Evolutionary conservation across 1,140 invertebrate species (phyloP).

Genomic region (Macrobrachium nipponense): DNA sequence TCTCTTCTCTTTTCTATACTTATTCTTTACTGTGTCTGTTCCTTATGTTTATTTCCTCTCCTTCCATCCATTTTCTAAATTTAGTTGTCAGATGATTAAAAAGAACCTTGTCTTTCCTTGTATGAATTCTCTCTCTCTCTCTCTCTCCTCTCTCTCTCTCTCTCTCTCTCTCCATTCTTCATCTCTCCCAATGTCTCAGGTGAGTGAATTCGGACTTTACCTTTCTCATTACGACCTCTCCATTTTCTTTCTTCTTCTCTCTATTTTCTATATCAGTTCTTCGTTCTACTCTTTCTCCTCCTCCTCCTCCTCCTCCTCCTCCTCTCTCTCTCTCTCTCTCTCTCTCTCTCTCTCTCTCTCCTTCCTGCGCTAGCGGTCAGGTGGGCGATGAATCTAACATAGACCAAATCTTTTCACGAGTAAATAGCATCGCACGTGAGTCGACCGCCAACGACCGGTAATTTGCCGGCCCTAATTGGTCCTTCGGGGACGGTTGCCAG

Average conservation of each 20-base stretch:
- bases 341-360: background rate
- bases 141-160: background rate
- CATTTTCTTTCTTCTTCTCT: background rate
- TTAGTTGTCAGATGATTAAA: too few species aligned
- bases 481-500: slow-evolving; percentile 25
- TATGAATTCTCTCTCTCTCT: background rate
- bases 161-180: background rate
- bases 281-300: background rate
- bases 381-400: slow-evolving; percentile 29
- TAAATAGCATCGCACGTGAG: slow-evolving; percentile 45
- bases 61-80: too few species aligned
- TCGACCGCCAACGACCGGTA: slow-evolving; percentile 25
- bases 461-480: slow-evolving; percentile 48
- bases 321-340: background rate
- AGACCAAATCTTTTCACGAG: slow-evolving; percentile 52
- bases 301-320: background rate
- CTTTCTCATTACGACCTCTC: background rate
- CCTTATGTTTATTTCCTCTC: too few species aligned
- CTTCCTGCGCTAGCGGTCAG: background rate
- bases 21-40: too few species aligned
- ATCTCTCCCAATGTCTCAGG: too few species aligned
- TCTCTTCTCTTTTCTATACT: too few species aligned
- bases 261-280: background rate
- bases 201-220: background rate
- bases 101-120: too few species aligned